These are phyloP conservation scores for Sclerurus mexicanus DNA, from an alignment of 2,113 vertebrate species.

Conservation along the genomic window DNA sequence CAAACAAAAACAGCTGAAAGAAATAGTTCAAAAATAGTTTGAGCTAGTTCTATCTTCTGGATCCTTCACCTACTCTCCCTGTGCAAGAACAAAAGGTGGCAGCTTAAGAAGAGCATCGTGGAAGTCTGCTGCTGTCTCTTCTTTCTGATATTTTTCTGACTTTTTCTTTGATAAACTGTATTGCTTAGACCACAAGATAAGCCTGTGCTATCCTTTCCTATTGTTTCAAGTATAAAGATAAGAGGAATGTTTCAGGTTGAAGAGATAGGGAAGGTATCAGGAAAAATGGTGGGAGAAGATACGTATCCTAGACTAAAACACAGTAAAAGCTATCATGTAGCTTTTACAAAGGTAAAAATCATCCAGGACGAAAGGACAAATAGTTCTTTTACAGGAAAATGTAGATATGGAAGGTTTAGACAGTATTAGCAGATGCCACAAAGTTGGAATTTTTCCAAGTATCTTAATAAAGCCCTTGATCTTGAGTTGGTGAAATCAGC, in stretches of 20 bases:
- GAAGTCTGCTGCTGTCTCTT: neutral
- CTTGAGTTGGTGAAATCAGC: neutral
- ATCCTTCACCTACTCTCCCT: neutral
- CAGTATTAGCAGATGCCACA: neutral
- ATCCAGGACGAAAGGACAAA: neutral
- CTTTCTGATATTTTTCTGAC: neutral
- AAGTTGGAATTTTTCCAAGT: neutral
- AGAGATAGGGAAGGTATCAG: neutral
- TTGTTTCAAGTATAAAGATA: neutral
- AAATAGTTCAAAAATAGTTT: neutral
- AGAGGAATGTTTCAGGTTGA: neutral
- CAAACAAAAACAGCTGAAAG: conserved; percentile 51
- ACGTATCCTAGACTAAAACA: neutral
- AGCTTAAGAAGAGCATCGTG: neutral
- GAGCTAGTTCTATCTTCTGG: neutral
- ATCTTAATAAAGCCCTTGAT: neutral
- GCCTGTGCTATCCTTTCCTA: neutral
- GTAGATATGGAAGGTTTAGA: neutral
- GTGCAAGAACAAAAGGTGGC: neutral
- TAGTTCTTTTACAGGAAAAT: neutral
- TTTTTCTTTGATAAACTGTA: neutral
- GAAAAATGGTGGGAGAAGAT: neutral
- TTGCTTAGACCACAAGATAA: neutral
- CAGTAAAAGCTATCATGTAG: neutral
- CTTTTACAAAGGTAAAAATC: no score